Evolutionary conservation across 1,140 invertebrate species (phyloP).

Genomic region (Platyura marginata): DNA sequence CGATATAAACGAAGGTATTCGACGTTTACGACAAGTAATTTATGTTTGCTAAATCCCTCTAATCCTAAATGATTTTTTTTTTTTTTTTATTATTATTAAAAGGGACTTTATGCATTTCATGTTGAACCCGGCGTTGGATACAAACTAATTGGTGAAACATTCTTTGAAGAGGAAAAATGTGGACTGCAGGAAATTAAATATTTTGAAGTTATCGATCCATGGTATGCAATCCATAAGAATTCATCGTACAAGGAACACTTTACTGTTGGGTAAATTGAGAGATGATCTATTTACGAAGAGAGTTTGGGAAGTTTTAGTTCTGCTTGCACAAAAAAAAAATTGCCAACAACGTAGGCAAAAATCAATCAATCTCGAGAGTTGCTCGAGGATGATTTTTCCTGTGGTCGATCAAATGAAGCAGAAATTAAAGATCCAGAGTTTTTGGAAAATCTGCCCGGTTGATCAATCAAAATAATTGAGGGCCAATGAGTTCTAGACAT

Average conservation of each 20-base stretch:
- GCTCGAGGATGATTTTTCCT: not conserved
- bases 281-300: conserved; percentile 13
- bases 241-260: conserved; percentile 40
- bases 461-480: too few relatives aligned
- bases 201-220: conserved; percentile 35
- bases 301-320: not conserved
- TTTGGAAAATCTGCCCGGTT: too few relatives aligned
- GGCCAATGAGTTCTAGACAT: too few relatives aligned
- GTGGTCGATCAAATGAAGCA: not conserved
- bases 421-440: not conserved
- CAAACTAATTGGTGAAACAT: conserved; percentile 40
- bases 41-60: not conserved
- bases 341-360: too few relatives aligned
- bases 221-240: conserved; percentile 33
- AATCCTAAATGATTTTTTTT: not conserved
- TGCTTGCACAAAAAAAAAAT: too few relatives aligned
- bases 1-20: conserved; percentile 34
- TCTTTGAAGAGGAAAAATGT: conserved; percentile 44
- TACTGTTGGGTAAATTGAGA: conserved; percentile 40
- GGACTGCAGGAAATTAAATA: conserved; percentile 40
- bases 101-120: conserved; percentile 42
- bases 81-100: not conserved
- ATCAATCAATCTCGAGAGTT: too few relatives aligned
- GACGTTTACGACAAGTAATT: conserved; percentile 27
- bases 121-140: conserved; percentile 38